phyloP scores from a whole-genome alignment of 1,140 invertebrate species.

The Latrodectus geometricus region DNA sequence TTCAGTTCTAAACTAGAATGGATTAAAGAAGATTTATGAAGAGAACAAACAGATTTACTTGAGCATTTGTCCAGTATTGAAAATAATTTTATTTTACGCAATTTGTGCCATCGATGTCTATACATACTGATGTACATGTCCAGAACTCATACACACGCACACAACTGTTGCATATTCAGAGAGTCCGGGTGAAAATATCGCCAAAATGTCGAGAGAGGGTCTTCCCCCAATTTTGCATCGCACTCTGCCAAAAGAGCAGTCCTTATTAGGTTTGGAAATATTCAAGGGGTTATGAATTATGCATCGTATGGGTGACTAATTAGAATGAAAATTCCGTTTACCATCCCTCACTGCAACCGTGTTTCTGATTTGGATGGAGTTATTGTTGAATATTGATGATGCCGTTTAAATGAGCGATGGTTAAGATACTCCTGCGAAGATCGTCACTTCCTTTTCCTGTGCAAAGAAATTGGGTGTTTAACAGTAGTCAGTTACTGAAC shows the following conservation, averaged over 20 bases:
- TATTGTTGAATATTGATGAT: neutral
- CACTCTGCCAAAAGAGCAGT: neutral
- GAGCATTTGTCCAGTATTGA: too few species aligned
- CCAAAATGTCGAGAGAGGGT: neutral
- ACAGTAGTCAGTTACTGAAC: too few species aligned
- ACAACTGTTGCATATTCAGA: neutral
- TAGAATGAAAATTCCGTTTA: slow-evolving; percentile 35
- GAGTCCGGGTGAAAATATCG: neutral
- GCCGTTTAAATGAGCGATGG: neutral
- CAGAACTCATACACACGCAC: too few species aligned
- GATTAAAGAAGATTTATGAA: too few species aligned
- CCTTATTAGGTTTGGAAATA: slow-evolving; percentile 19
- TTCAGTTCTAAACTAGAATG: too few species aligned
- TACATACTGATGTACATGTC: too few species aligned
- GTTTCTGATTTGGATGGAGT: neutral
- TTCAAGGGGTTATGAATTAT: slow-evolving; percentile 28
- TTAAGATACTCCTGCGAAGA: neutral
- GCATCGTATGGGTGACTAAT: slow-evolving; percentile 16
- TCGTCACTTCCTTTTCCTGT: neutral
- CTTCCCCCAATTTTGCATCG: neutral
- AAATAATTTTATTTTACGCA: too few species aligned
- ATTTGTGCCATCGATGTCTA: too few species aligned
- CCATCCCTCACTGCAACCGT: neutral
- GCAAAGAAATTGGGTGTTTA: too few species aligned
- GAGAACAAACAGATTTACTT: too few species aligned